A percentile compares a stretch with the other conserved stretches of the same genome.
phyloP scores from a whole-genome alignment of 1,140 invertebrate genomes.

The Cotesia vestalis region DNA sequence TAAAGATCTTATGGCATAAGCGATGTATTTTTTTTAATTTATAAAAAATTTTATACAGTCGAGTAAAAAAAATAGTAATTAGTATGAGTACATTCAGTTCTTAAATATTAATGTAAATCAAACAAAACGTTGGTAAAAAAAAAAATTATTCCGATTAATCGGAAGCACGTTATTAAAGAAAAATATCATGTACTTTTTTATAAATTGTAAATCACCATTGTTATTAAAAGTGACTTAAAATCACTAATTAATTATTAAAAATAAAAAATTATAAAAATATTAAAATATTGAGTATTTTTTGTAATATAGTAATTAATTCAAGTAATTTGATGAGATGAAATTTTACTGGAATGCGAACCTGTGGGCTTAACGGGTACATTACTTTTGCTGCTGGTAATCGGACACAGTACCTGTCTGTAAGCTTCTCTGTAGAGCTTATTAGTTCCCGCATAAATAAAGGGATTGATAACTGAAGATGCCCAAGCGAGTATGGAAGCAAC shows the following conservation, averaged over 20 bases:
- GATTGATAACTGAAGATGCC: slow-evolving; percentile 87
- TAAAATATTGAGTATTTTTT: too few relatives aligned
- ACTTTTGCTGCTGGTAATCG: slow-evolving; percentile 44
- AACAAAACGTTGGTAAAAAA: neutral
- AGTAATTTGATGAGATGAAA: slow-evolving; percentile 51
- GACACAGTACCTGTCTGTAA: slow-evolving; percentile 74
- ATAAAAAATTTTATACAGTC: too few relatives aligned
- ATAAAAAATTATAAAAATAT: neutral
- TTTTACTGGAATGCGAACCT: slow-evolving; percentile 59
- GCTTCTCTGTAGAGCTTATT: slow-evolving; percentile 84
- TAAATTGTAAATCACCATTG: too few relatives aligned
- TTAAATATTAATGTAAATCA: too few relatives aligned
- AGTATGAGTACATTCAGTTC: too few relatives aligned
- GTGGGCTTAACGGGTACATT: slow-evolving; percentile 44
- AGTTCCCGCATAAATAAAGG: slow-evolving; percentile 86
- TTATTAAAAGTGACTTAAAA: too few relatives aligned
- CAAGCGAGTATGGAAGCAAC: slow-evolving; percentile 84
- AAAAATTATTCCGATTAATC: slow-evolving; percentile 1
- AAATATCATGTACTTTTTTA: neutral
- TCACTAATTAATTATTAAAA: neutral
- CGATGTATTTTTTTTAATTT: too few relatives aligned
- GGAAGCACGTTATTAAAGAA: neutral
- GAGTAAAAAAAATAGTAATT: too few relatives aligned
- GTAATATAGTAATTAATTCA: slow-evolving; percentile 20
- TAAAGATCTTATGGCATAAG: too few relatives aligned